phyloP scores from a whole-genome alignment of 2,797 vertebrate genomes.

The Peromyscus aztecus region DNA sequence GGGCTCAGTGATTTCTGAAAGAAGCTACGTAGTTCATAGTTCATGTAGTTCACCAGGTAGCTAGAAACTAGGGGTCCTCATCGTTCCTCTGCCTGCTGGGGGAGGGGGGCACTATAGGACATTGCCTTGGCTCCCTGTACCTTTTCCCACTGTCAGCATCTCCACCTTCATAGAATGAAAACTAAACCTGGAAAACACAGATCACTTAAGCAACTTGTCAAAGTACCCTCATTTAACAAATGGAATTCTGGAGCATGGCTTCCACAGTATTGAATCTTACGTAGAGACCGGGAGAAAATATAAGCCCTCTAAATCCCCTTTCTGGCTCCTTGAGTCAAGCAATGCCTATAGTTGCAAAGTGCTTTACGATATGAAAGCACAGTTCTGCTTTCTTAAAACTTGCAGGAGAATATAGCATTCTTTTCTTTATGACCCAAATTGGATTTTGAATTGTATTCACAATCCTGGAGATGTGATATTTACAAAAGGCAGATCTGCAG shows the following conservation, averaged over 20 bases:
- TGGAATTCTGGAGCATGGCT: background rate
- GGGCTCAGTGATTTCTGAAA: background rate
- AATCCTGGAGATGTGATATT: background rate
- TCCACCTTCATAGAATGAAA: constrained; percentile 27
- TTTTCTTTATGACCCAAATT: constrained; percentile 48
- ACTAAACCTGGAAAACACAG: background rate
- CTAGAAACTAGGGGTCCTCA: constrained; percentile 24
- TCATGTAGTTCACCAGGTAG: background rate
- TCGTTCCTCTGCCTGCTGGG: background rate
- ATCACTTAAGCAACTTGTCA: background rate
- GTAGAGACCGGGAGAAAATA: background rate
- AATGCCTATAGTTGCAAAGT: constrained; percentile 26
- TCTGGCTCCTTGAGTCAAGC: background rate
- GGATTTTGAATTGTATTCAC: constrained; percentile 48
- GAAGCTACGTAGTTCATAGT: background rate
- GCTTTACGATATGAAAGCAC: constrained; percentile 31
- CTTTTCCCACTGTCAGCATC: background rate
- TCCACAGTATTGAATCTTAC: background rate
- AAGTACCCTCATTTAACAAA: constrained; percentile 20
- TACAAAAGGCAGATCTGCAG: constrained; percentile 20
- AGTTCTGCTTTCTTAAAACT: constrained; percentile 32
- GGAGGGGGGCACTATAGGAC: background rate
- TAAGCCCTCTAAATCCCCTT: background rate
- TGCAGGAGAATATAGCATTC: background rate
- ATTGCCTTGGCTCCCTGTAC: background rate